Evolutionary conservation across 2,113 vertebrate species (phyloP), one percentile per base, ranked within the genome.

Genomic region (Saguinus imperator): DNA sequence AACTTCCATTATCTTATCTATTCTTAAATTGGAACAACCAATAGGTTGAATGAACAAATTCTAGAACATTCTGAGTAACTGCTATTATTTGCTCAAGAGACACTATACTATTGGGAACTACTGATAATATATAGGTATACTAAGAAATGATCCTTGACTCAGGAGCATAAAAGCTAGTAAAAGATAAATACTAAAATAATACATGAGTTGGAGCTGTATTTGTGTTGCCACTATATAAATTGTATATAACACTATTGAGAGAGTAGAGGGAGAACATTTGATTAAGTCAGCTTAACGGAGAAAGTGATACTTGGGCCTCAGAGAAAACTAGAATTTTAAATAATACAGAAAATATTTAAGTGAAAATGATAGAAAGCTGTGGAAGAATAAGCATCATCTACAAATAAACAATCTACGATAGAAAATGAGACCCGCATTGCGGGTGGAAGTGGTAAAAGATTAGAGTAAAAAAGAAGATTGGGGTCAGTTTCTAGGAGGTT

Each of bases 301-400:
- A 66, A 79, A 58, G 18, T 45, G 20, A 58, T 70, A 85, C 72
- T 88, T 11, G 92, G 29, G 70, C 9, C 37, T 92, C 32, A 75
- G 88, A 88, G 23, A 94, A 73, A 29, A n/a, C 48, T n/a, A n/a
- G 17, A 87, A 91, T 32, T 92, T 83, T 70, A 70, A 94, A 87
- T 35, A 73, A 95, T 2, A 86, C 4, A 2, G 6, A 73, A 94
- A 95, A 84, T 17, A 75, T 29, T 76, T 29, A 82, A 81, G 55
- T 35, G 52, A 86, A 96, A 94, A 85, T 76, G 37, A 94, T 1
- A 96, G 57, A 50, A 81, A 40, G 61, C 21, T 52, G 32, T 45
- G 61, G 21, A 95, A 88, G 35, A 95, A 7, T 84, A 91, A 96
- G 20, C 25, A 93, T 29, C 20, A 86, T 35, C 50, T 86, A 91